Evolutionary conservation across 2,797 vertebrate genomes (phyloP).

Genomic region (Microctenopoma stevenorrisi): DNA sequence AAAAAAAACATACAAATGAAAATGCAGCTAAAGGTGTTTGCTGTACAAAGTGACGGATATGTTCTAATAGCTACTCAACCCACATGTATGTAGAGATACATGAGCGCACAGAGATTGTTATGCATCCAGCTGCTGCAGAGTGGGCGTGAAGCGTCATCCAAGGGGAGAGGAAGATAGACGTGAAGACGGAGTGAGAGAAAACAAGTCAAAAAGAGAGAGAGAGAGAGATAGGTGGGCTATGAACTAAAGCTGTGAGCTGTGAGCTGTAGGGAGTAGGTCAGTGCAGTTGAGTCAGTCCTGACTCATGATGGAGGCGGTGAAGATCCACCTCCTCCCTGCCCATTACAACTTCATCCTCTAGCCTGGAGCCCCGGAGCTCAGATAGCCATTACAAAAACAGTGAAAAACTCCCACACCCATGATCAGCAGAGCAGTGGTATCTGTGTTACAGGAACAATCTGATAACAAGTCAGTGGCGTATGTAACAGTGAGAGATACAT

Average conservation of each 20-base stretch:
- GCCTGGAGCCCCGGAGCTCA: constrained; percentile 61
- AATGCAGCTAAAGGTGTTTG: constrained; percentile 44
- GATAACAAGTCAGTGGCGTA: constrained; percentile 18
- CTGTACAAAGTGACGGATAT: constrained; percentile 52
- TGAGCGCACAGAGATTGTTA: constrained; percentile 56
- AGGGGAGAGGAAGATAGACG: constrained; percentile 52
- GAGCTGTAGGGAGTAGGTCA: constrained; percentile 81
- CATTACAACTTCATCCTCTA: constrained; percentile 70
- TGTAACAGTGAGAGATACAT: constrained; percentile 9
- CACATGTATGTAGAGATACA: constrained; percentile 59
- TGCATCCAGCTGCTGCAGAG: constrained; percentile 76
- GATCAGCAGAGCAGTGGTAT: constrained; percentile 32
- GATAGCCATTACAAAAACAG: constrained; percentile 60
- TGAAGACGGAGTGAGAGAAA: constrained; percentile 38
- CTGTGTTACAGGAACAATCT: constrained; percentile 36
- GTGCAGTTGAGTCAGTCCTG: constrained; percentile 77
- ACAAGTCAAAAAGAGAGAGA: constrained; percentile 21
- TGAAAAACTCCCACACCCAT: constrained; percentile 51
- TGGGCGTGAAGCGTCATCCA: constrained; percentile 69
- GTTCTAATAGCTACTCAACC: constrained; percentile 63
- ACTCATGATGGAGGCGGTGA: constrained; percentile 78
- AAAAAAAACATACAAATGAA: constrained; percentile 37
- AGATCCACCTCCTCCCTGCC: constrained; percentile 78
- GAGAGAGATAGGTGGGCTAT: constrained; percentile 46
- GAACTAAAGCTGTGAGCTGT: constrained; percentile 72